Evolutionary conservation across 2,797 vertebrate species (phyloP), one percentile per base, ranked within the genome.

Genomic region (Columba guinea): DNA sequence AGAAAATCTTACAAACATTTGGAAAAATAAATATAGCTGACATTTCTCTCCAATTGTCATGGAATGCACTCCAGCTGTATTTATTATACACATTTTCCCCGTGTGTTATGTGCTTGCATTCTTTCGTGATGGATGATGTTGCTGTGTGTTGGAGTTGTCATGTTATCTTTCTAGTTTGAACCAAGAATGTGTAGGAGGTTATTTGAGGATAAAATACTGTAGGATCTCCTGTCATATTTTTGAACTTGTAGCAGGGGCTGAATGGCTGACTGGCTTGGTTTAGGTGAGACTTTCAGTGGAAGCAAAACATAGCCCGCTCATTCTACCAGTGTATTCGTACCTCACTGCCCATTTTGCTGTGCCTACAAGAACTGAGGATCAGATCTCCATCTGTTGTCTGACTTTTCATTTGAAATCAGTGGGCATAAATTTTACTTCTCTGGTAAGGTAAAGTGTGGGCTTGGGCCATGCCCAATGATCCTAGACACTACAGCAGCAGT

Each of bases 61-160:
- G n/a, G 87, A 79, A 95, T 83, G 92, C 46, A 59, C 76, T 88
- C 81, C 87, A 90, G 79, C 92, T 95, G 89, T 80, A 82, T 92
- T 96, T 95, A 84, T 87, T 91, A 73, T 65, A 67, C 65, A 87
- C 78, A 80, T 77, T 62, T 91, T 78, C 69, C 37, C 58, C 87
- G 64, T 63, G 60, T 86, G 70, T 93, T 84, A 46, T 76, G 92
- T 76, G 78, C 90, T 97, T 96, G 83, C 93, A 79, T 96, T 96
- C 89, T 87, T 78, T 71, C 3, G 11, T 73, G 89, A 88, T 94
- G 83, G 95, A 95, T 2, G 92, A 69, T 55, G 18, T 18, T 69
- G 95, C 62, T 35, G 9, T 74, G 68, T 93, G 62, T 63, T 78
- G 88, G 77, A 90, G 76, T 19, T 58, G 89, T 87, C 34, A 10